Base-by-base conservation (phyloP, 1,140 invertebrate species). In the Sitophilus oryzae region DNA sequence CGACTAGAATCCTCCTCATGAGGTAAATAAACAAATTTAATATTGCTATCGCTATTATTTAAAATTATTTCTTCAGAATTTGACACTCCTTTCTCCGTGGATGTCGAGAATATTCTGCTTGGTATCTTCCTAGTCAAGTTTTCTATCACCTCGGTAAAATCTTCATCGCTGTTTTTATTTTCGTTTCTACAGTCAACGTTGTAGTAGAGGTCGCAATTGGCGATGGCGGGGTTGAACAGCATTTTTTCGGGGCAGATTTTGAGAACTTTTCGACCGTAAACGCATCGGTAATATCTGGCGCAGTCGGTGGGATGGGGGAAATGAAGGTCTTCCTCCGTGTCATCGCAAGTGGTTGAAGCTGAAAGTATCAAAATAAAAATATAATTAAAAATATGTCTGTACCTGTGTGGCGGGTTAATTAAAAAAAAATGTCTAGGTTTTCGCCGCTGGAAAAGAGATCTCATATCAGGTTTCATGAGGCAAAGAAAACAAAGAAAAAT, bases 1-100 rank as follows among this genome's bases (percentile, higher is more conserved):
- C 74, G 66, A 0, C 62, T 59, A 54, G 79, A 82, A 46, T 78
- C 67, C 0, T 58, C 66, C 30, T 75, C 74, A 46, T 81, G 74
- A 0, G 78, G 74, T 9, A 36, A 21, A 44, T 52, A 51, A 2
- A 51, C 46, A 21, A 55, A 54, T 18, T 38, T 48, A 2, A 6
- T 14, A 25, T 21, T 35, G 20, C 36, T 36, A 18, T n/a, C 34
- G 38, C 40, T 46, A 35, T 19, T 14, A 2, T 1, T 30, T 5
- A n/a, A 10, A 10, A n/a, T 35, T 20, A 47, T 21, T 14, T 52
- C 21, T 11, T 23, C 25, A 8, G 40, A 25, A 10, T 19, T 42
- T 8, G 9, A 15, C 2, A 3, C 2, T n/a, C n/a, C 20, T 1
- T 5, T 23, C 1, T 15, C 10, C 11, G 2, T 20, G 4, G 22